These are phyloP conservation scores for Ennomos fuscantarius DNA, from an alignment of 2,888 invertebrate species.

Conservation along the genomic window DNA sequence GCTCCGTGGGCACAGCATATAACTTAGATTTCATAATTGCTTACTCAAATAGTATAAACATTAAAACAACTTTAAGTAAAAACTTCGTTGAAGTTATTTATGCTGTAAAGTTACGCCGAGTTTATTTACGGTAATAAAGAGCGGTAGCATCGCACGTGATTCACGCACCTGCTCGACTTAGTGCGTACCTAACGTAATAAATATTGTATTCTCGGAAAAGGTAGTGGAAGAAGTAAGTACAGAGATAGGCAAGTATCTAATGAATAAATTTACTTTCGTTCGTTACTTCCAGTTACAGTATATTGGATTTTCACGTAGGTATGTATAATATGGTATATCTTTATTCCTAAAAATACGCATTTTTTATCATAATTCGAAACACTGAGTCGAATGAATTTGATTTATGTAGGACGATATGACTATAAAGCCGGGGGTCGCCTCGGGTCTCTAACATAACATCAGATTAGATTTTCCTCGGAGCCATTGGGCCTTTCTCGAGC, in stretches of 20 bases:
- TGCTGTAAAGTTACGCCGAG: background rate
- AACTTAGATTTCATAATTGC: background rate
- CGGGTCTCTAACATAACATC: slow-evolving; percentile 18
- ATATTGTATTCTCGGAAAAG: no score
- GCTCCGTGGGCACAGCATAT: slow-evolving; percentile 3
- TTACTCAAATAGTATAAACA: background rate
- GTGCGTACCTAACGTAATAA: no score
- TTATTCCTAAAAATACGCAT: no score
- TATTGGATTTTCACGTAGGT: no score
- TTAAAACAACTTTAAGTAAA: background rate
- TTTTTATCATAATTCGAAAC: slow-evolving; percentile 22
- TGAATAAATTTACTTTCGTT: no score
- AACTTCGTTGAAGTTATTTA: slow-evolving; percentile 21
- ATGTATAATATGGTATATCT: no score
- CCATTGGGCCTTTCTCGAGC: slow-evolving; percentile 6
- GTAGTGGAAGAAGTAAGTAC: no score
- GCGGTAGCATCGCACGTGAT: no score
- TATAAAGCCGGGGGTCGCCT: slow-evolving; percentile 28
- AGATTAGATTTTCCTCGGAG: slow-evolving; percentile 44
- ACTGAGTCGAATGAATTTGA: slow-evolving; percentile 34
- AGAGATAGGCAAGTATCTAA: no score
- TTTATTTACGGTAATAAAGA: no score
- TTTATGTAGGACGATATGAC: slow-evolving; percentile 29
- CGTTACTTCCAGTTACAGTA: no score
- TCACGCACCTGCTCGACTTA: no score